Evolutionary conservation across 2,797 vertebrate species (phyloP).

Genomic region (Otus scops): DNA sequence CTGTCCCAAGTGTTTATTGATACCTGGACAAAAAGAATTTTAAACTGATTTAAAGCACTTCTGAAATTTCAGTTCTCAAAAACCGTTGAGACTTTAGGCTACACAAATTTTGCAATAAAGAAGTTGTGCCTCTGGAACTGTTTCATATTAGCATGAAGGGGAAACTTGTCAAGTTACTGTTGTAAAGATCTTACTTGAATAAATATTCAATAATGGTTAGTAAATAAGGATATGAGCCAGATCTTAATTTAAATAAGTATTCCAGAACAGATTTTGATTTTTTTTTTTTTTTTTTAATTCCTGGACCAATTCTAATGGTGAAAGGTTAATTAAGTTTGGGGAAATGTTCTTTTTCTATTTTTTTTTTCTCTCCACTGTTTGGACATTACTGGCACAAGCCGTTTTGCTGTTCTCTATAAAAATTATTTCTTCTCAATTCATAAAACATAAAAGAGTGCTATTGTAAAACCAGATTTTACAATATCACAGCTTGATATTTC

Average conservation of each 20-base stretch:
- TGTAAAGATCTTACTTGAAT: neutral
- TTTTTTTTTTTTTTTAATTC: neutral
- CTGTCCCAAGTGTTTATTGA: neutral
- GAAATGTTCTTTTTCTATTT: rapidly evolving
- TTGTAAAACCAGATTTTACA: neutral
- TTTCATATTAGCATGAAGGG: neutral
- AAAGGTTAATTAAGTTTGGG: neutral
- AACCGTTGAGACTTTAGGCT: neutral
- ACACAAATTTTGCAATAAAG: neutral
- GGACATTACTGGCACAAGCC: neutral
- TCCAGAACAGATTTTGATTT: neutral
- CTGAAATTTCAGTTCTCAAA: neutral
- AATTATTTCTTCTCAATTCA: neutral
- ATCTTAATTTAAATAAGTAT: neutral
- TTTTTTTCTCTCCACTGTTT: neutral
- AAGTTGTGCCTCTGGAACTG: neutral
- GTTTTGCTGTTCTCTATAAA: neutral
- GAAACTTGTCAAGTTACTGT: neutral
- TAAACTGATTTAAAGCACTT: neutral
- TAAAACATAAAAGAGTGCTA: neutral
- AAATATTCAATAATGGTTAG: neutral
- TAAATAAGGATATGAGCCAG: neutral
- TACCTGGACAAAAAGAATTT: neutral
- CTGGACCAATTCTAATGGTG: neutral
- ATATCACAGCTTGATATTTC: neutral